Evolutionary conservation across 2,113 vertebrate genomes (phyloP).

Genomic region (Lota lota): DNA sequence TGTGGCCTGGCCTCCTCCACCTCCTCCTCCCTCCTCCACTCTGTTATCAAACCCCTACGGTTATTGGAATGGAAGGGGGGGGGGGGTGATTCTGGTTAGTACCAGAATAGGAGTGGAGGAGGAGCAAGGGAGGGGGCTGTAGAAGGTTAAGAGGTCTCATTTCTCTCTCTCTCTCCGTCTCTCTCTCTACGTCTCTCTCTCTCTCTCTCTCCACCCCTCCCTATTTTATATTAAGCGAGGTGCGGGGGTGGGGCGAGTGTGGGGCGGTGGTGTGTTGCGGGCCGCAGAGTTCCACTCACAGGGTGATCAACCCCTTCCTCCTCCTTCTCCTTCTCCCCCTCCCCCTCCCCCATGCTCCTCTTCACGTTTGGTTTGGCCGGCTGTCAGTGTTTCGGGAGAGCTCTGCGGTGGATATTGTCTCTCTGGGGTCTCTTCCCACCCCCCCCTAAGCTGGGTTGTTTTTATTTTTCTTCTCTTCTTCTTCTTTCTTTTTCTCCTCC

Average conservation of each 20-base stretch:
- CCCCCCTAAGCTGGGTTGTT: background rate
- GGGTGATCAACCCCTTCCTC: background rate
- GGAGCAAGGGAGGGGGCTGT: no score
- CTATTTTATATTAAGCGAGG: no score
- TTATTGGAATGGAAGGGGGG: background rate
- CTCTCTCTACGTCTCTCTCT: no score
- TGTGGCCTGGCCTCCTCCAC: background rate
- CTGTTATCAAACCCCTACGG: no score
- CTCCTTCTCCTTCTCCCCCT: background rate
- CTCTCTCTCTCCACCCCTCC: no score
- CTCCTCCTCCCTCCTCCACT: no score
- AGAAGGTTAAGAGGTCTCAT: no score
- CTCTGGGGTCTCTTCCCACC: background rate
- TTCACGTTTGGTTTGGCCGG: background rate
- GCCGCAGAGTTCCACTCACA: background rate
- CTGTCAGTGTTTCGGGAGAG: background rate
- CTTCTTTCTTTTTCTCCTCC: background rate
- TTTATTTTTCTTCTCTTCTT: background rate
- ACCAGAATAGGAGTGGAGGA: no score
- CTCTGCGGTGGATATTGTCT: background rate
- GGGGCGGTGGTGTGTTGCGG: background rate
- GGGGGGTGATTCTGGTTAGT: background rate
- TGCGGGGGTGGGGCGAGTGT: background rate
- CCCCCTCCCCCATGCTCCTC: background rate
- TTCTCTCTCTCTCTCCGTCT: no score